Evolutionary conservation across 2,888 invertebrate genomes (phyloP).

Genomic region (Gisinianus flammeolus): DNA sequence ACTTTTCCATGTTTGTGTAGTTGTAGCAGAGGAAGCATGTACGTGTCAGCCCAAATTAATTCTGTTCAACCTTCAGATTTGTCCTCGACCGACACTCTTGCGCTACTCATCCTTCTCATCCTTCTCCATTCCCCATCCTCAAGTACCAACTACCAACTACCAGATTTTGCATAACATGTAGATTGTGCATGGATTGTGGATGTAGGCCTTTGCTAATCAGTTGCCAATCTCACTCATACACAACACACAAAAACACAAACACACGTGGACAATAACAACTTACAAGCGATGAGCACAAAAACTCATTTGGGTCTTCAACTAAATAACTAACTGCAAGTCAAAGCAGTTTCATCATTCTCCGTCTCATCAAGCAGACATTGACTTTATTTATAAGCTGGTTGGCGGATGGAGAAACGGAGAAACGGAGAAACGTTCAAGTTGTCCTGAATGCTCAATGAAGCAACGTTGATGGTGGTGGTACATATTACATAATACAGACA

Average conservation of each 20-base stretch:
- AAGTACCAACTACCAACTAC: not conserved
- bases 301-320: slow-evolving; percentile 23
- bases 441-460: no score
- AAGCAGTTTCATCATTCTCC: not conserved
- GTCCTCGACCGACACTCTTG: not conserved
- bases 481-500: no score
- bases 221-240: not conserved
- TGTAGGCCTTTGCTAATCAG: not conserved
- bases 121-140: not conserved
- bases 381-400: no score
- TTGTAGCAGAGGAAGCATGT: not conserved
- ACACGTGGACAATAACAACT: slow-evolving; percentile 9
- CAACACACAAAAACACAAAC: not conserved
- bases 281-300: slow-evolving; percentile 4
- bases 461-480: no score
- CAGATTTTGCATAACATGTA: not conserved
- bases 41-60: slow-evolving; percentile 8
- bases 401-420: no score
- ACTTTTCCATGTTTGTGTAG: slow-evolving; percentile 12
- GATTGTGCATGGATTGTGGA: not conserved
- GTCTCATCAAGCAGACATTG: no score
- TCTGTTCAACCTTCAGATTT: slow-evolving; percentile 1
- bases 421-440: no score
- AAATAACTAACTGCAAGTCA: slow-evolving; percentile 8
- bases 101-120: not conserved